A percentile compares a stretch with the other conserved stretches of the same genome.
Conservation (phyloP, 1,140 invertebrate species). For the Laupala kohalensis region DNA sequence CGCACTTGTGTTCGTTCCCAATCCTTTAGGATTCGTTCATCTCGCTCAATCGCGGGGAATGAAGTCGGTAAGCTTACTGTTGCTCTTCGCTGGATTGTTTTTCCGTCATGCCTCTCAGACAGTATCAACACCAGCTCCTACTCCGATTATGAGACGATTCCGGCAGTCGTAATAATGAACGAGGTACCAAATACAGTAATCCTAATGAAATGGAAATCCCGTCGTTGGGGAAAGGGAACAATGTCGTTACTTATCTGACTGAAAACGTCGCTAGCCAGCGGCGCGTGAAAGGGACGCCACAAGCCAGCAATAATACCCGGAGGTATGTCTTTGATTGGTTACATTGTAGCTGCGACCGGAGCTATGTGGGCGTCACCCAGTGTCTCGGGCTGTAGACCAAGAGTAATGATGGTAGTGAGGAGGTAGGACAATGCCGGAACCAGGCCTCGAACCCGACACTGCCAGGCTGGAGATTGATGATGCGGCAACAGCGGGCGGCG, state of each 20-base stretch:
- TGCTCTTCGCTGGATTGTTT: too few relatives aligned
- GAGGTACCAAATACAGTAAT: too few relatives aligned
- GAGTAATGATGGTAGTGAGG: background rate
- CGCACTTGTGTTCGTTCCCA: too few relatives aligned
- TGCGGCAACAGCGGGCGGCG: background rate
- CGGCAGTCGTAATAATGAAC: too few relatives aligned
- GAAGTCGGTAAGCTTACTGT: too few relatives aligned
- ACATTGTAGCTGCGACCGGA: background rate
- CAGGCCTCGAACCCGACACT: background rate
- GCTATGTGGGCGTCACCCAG: background rate
- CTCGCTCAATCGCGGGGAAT: too few relatives aligned
- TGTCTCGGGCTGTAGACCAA: background rate
- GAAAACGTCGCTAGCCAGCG: background rate
- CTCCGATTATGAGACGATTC: too few relatives aligned
- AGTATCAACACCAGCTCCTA: too few relatives aligned
- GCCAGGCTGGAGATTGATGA: background rate
- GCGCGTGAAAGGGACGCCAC: background rate
- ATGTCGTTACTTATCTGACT: background rate
- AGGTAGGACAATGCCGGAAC: background rate
- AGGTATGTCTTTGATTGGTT: background rate
- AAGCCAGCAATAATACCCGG: background rate
- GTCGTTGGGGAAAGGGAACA: background rate
- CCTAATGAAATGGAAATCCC: background rate
- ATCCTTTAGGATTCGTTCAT: too few relatives aligned
- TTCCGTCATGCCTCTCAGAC: too few relatives aligned